Base-by-base conservation (phyloP, 1,140 invertebrate species). In the Eubasilissa regina region DNA sequence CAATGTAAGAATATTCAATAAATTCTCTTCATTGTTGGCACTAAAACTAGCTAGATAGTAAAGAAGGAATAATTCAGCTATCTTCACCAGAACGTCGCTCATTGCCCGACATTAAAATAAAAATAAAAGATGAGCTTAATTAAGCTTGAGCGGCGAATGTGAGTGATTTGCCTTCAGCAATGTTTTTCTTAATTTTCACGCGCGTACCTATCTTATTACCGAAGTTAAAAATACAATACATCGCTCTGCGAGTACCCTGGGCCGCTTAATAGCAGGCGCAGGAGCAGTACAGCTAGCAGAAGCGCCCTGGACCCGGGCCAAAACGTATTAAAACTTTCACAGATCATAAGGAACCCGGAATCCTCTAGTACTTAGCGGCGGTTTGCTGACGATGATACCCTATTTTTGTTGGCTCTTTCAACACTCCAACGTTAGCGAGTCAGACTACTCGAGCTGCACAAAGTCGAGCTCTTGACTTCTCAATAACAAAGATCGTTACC, bases 241-340 rank as follows among this genome's bases (percentile, higher is more conserved):
- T 4, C 17, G 4, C 55, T 55, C 19, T 55, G 19, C 53, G 53
- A 55, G 53, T 17, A n/a, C 13, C 13, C 6, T 17, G 55, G 55
- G 55, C 55, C 15, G 15, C 3, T 9, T 58, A 58, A 58, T 58
- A 15, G 15, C 55, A 9, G 15, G 25, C 9, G 17, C 17, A 21
- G 55, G 21, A 58, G 55, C 10, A 15, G 19, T 8, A 55, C n/a
- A n/a, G 53, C 55, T 62, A 13, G 47, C 75, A 44, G 15, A 64
- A 60, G 75, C 47, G 58, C 44, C 44, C 66, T 77, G 75, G 75
- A 66, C n/a, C 9, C 13, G 0, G 4, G 60, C 75, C 75, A 77
- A 77, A 43, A 66, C 75, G 45, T 53, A 77, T 77, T 51, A 77
- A 77, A 77, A 77, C 45, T 68, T 66, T 77, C 62, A 66, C 53